Conservation (phyloP, 2,113 vertebrate species). For the Lagopus muta region DNA sequence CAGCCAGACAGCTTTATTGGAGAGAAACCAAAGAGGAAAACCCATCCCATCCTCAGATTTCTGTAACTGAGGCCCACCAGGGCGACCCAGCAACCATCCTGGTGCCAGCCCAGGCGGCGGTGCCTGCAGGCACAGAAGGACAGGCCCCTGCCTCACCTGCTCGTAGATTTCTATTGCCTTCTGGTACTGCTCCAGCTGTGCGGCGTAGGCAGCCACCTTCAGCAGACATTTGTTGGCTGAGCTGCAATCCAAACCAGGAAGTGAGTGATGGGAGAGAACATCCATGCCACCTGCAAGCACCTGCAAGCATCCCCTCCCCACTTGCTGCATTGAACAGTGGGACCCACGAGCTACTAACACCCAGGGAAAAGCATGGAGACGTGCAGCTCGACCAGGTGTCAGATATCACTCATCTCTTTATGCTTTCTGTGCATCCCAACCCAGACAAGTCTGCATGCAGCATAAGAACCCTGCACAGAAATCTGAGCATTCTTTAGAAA, state of each 20-base stretch:
- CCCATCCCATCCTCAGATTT: background rate
- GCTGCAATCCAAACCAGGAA: slow-evolving; percentile 63
- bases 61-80: background rate
- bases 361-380: accelerated
- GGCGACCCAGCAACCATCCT: no score
- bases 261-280: background rate
- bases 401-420: accelerated
- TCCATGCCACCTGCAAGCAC: accelerated
- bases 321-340: accelerated
- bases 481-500: background rate
- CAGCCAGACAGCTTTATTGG: background rate
- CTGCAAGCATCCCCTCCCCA: no score
- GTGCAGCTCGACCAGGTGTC: background rate
- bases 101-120: background rate
- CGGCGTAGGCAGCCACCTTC: slow-evolving; percentile 94
- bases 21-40: no score
- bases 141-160: slow-evolving; percentile 83
- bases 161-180: slow-evolving; percentile 97
- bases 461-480: background rate
- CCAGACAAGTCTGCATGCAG: background rate
- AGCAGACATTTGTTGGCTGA: slow-evolving; percentile 99
- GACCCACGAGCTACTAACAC: background rate
- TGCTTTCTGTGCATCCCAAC: background rate
- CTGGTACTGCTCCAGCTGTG: slow-evolving; percentile 96
- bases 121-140: background rate